Evolutionary conservation across 2,888 invertebrate genomes (phyloP).

Genomic region (Linyphia triangularis): DNA sequence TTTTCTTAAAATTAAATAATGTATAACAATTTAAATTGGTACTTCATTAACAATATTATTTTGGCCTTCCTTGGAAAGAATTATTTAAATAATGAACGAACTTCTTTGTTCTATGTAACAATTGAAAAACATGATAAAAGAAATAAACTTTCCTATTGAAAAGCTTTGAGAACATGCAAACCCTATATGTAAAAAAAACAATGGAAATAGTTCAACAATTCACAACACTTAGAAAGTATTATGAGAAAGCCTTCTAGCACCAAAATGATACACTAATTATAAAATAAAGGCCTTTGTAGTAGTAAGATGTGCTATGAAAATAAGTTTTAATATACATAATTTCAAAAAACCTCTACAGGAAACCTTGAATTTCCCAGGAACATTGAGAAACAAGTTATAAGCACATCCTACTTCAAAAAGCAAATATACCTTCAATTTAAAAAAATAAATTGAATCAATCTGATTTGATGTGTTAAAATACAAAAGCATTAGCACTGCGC

Average conservation of each 20-base stretch:
- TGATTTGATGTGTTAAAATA: constrained; percentile 20
- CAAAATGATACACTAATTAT: not conserved
- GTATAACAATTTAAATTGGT: too few species aligned
- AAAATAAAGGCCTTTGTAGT: not conserved
- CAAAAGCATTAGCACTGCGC: constrained; percentile 44
- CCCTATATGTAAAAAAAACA: not conserved
- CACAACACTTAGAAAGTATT: not conserved
- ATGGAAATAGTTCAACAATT: not conserved
- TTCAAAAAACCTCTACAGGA: not conserved
- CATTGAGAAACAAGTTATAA: not conserved
- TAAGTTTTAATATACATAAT: not conserved
- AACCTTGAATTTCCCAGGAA: not conserved
- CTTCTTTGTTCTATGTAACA: not conserved
- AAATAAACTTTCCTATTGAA: not conserved
- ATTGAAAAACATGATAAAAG: not conserved
- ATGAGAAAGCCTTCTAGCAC: not conserved
- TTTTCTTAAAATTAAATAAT: not conserved
- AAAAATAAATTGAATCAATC: constrained; percentile 15
- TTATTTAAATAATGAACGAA: too few species aligned
- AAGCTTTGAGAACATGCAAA: not conserved
- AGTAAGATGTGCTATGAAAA: not conserved
- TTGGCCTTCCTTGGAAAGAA: not conserved
- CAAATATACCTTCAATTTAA: constrained; percentile 11
- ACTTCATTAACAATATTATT: too few species aligned
- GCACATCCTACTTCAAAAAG: constrained; percentile 2